Conservation (phyloP, 2,113 vertebrate genomes). For the Sturnira hondurensis region DNA sequence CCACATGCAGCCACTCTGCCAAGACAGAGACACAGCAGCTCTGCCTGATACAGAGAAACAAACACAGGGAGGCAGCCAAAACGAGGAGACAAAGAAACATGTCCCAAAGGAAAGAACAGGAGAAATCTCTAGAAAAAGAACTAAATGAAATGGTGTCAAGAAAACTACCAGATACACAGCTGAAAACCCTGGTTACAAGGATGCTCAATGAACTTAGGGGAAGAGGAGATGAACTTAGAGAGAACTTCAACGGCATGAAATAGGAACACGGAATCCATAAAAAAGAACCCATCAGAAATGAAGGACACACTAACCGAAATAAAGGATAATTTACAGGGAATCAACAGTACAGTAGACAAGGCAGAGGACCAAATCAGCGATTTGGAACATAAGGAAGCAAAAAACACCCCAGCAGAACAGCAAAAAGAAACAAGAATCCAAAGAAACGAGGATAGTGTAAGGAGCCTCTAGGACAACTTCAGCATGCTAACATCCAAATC, state of each 20-base stretch:
- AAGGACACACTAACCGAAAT: background rate
- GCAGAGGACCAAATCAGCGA: background rate
- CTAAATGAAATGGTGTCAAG: background rate
- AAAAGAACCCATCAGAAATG: background rate
- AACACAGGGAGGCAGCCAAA: background rate
- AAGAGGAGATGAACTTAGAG: too few relatives aligned
- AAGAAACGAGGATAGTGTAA: background rate
- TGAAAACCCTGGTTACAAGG: background rate
- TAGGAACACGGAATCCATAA: background rate
- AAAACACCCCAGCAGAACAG: background rate
- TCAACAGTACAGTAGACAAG: background rate
- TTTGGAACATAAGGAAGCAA: background rate
- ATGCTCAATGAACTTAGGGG: background rate
- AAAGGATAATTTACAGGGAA: background rate
- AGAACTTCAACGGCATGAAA: background rate
- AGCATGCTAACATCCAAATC: background rate
- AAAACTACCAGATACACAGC: background rate
- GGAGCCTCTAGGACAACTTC: background rate
- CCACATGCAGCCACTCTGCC: background rate
- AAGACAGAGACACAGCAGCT: background rate
- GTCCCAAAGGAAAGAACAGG: background rate
- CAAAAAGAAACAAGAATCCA: background rate
- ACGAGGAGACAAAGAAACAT: background rate
- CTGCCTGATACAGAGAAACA: background rate
- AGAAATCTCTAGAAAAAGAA: background rate